Evolutionary conservation across 2,797 vertebrate genomes (phyloP), one percentile per base, ranked within the genome.

Genomic region (Pangasius larnaudii): DNA sequence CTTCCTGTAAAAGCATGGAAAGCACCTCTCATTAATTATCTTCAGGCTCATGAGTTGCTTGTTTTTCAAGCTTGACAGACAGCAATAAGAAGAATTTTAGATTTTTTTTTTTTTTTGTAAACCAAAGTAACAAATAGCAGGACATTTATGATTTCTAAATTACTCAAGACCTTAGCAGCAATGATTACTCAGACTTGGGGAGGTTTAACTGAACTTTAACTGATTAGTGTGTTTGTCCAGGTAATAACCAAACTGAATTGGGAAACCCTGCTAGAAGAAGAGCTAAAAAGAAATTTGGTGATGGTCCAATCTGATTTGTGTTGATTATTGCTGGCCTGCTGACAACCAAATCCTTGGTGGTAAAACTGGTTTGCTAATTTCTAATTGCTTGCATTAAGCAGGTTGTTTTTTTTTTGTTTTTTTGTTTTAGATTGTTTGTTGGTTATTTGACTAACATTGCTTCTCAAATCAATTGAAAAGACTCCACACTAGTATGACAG

Each of bases 21-120:
- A 24, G 39, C 39, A 46, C 19, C 19, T 19, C 33, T 39, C 33
- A 71, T 71, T 39, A 71, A 39, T 77, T 51, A 77, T 77, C 72
- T 6, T 77, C 69, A 58, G 59, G 85, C 71, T 77, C 81, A n/a
- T 77, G 42, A 18, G 46, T 77, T 51, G 10, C 24, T n/a, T 46
- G 49, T 75, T 75, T 75, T 75, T 49, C 72, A 27, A 49, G 42
- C 24, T 75, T 75, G 72, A 75, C 72, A 75, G 10, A 75, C 42
- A 75, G 13, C 72, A 75, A 75, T 77, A 77, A 49, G 27, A 30
- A 51, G 13, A 51, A 77, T n/a, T 77, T 77, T 49, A 7, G 5
- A 42, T 24, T 24, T 75, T 30, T 10, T 74, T 77, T 27, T 39
- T 39, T 39, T 53, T 53, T 18, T 27, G 46, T 8, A 30, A 51